phyloP scores from a whole-genome alignment of 2,888 invertebrate genomes.

The Amphipyra berbera region DNA sequence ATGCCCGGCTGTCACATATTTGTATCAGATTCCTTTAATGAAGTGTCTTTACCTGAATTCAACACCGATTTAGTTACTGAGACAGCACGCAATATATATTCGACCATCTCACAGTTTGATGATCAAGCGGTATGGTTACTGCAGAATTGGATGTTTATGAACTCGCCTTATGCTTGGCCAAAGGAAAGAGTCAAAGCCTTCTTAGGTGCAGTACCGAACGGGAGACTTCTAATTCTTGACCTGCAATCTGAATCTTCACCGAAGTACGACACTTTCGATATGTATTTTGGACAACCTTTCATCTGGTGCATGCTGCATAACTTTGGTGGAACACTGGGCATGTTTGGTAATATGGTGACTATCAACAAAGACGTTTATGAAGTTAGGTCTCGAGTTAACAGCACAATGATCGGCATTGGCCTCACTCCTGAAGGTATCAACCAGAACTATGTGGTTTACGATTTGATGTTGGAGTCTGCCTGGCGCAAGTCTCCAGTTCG shows the following conservation, averaged over 20 bases:
- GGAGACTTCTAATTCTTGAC: constrained; percentile 96
- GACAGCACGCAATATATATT: constrained; percentile 93
- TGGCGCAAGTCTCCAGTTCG: constrained; percentile 91
- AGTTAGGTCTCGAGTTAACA: constrained; percentile 90
- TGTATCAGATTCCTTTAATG: constrained; percentile 98
- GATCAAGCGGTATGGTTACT: constrained; percentile 95
- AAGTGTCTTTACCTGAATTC: constrained; percentile 92
- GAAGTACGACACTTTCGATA: constrained; percentile 91
- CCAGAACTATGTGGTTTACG: constrained; percentile 98
- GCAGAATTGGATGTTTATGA: constrained; percentile 96
- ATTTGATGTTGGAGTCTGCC: constrained; percentile 96
- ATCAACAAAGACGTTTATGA: constrained; percentile 92
- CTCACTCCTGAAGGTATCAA: constrained; percentile 98
- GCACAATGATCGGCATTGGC: constrained; percentile 97
- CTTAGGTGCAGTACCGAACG: constrained; percentile 93
- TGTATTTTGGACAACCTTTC: constrained; percentile 98
- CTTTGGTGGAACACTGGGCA: constrained; percentile 98
- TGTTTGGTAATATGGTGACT: constrained; percentile 95
- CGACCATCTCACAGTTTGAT: constrained; percentile 92
- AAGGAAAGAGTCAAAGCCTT: constrained; percentile 92
- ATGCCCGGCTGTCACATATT: constrained; percentile 91
- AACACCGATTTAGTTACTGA: constrained; percentile 89
- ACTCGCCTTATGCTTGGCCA: constrained; percentile 92
- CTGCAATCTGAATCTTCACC: constrained; percentile 96
- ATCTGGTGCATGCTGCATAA: constrained; percentile 99